These are phyloP conservation scores for Ormyrus rosae DNA, from an alignment of 2,888 invertebrate species.

Conservation along the genomic window DNA sequence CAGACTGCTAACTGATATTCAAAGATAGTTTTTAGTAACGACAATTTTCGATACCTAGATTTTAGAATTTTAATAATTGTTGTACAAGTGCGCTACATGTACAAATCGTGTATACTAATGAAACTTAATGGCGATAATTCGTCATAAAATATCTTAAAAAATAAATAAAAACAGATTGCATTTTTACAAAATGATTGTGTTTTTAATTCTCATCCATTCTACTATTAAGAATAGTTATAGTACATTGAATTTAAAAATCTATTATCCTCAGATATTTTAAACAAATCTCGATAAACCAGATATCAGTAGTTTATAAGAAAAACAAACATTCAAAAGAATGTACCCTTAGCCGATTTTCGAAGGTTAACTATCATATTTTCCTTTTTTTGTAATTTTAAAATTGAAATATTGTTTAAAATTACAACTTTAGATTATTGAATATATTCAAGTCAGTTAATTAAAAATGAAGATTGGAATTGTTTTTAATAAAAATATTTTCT, in stretches of 20 bases:
- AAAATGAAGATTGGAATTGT: background rate
- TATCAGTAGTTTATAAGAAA: background rate
- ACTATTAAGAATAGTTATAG: background rate
- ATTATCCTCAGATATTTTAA: background rate
- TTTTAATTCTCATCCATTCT: background rate
- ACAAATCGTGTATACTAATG: slow-evolving; percentile 53
- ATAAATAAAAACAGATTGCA: slow-evolving; percentile 38
- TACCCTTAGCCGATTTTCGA: background rate
- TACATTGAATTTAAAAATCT: background rate
- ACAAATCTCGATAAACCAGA: background rate
- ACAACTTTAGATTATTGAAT: background rate
- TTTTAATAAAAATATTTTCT: slow-evolving; percentile 26
- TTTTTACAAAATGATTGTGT: slow-evolving; percentile 46
- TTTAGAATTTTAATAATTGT: slow-evolving; percentile 51
- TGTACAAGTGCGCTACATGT: slow-evolving; percentile 52
- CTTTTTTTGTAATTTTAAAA: background rate
- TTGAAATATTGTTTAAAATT: background rate
- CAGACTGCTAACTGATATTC: slow-evolving; percentile 67
- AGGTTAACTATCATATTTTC: background rate
- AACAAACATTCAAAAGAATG: background rate
- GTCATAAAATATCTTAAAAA: slow-evolving; percentile 32
- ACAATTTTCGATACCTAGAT: slow-evolving; percentile 49
- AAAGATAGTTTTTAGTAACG: slow-evolving; percentile 44
- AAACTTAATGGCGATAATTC: slow-evolving; percentile 22
- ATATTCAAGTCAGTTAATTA: background rate